A percentile compares a stretch with the other conserved stretches of the same genome.
phyloP scores from a whole-genome alignment of 2,113 vertebrate genomes.

The Austrofundulus limnaeus region DNA sequence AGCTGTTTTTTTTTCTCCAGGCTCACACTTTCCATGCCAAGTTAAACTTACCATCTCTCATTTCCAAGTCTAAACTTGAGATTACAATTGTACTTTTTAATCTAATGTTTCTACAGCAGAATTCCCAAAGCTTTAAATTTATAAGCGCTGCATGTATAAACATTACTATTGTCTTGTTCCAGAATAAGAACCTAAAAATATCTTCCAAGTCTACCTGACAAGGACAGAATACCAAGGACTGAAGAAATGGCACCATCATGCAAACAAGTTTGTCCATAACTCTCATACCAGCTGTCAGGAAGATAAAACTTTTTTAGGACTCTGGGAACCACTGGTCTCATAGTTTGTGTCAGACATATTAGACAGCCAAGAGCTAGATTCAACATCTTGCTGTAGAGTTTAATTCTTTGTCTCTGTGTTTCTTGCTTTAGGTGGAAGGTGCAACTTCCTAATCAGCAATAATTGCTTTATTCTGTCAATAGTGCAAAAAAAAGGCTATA shows the following conservation, averaged over 20 bases:
- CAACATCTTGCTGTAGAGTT: constrained; percentile 35
- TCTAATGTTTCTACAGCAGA: background rate
- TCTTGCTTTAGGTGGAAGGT: constrained; percentile 47
- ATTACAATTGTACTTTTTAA: background rate
- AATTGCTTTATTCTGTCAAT: constrained; percentile 66
- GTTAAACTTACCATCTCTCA: constrained; percentile 6
- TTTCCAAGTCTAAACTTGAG: background rate
- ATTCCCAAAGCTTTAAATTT: background rate
- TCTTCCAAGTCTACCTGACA: background rate
- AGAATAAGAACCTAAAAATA: background rate
- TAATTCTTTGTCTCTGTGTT: constrained; percentile 37
- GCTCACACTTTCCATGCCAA: background rate
- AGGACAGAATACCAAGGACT: background rate
- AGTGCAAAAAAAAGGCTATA: constrained; percentile 29
- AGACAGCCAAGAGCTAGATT: constrained; percentile 40
- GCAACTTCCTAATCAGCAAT: constrained; percentile 65
- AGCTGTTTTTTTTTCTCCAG: background rate
- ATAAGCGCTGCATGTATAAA: background rate
- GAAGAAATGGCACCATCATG: background rate
- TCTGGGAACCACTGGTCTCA: constrained; percentile 18
- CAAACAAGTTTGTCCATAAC: constrained; percentile 15
- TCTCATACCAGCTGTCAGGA: constrained; percentile 22
- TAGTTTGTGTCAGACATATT: constrained; percentile 6
- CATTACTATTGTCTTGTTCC: background rate
- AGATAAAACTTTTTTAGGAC: constrained; percentile 36